Evolutionary conservation across 2,113 vertebrate species (phyloP).

Genomic region (Grammomys dolichurus): DNA sequence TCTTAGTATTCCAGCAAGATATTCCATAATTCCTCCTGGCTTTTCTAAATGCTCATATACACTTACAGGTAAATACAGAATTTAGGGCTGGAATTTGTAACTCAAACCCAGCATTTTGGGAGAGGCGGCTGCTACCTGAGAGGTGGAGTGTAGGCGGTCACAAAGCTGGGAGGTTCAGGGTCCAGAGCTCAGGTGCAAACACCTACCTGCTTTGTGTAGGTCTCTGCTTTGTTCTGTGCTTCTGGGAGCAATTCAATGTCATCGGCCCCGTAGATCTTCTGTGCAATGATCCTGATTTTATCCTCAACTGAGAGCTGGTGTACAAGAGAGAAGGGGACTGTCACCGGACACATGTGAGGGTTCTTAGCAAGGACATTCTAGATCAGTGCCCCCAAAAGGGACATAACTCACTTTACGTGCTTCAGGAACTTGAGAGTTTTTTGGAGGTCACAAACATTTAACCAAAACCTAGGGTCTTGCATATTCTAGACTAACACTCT

Average conservation of each 20-base stretch:
- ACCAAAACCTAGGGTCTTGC: background rate
- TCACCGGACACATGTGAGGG: background rate
- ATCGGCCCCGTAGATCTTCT: conserved; percentile 96
- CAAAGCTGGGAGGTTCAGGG: background rate
- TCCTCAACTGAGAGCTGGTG: conserved; percentile 92
- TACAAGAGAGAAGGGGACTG: background rate
- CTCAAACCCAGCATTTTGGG: background rate
- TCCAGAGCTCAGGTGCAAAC: background rate
- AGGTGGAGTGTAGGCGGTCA: background rate
- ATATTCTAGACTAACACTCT: background rate
- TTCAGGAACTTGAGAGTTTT: background rate
- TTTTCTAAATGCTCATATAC: background rate
- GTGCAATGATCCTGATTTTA: conserved; percentile 96
- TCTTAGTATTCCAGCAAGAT: background rate
- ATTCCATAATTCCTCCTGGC: background rate
- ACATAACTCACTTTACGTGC: background rate
- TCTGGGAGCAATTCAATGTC: conserved; percentile 96
- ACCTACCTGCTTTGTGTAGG: conserved; percentile 96
- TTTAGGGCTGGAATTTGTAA: background rate
- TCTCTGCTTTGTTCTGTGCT: conserved; percentile 93
- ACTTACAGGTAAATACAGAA: background rate
- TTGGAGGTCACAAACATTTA: conserved; percentile 1
- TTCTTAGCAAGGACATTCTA: background rate
- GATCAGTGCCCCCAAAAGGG: background rate
- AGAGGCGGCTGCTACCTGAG: background rate